Conservation (phyloP, 2,113 vertebrate species). For the Plecotus auritus region DNA sequence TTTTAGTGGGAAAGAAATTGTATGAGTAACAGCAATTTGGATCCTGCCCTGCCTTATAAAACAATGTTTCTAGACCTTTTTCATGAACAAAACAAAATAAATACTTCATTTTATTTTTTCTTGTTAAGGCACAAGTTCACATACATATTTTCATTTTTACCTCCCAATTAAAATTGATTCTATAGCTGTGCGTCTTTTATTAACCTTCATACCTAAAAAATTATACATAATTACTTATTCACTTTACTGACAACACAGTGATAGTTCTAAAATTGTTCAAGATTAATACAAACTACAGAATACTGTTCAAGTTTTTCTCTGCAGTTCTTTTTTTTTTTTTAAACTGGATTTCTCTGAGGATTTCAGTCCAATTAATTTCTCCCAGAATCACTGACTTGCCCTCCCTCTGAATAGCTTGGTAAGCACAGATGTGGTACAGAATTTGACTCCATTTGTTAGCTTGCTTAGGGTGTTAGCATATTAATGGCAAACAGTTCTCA, state of each 20-base stretch:
- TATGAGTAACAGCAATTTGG: not conserved
- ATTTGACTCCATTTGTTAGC: not conserved
- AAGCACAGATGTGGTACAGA: not conserved
- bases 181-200: not conserved
- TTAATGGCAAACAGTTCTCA: not conserved
- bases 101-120: not conserved
- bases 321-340: not conserved
- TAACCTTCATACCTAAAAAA: not conserved
- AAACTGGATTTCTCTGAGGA: not conserved
- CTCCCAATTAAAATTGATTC: not conserved
- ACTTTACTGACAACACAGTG: not conserved
- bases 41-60: not conserved
- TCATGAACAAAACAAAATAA: not conserved
- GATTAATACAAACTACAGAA: not conserved
- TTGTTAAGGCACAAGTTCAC: not conserved
- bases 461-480: not conserved
- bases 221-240: not conserved
- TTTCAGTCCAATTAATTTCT: not conserved
- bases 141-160: not conserved
- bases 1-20: not conserved
- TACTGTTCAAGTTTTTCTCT: constrained; percentile 4
- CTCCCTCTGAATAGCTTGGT: not conserved
- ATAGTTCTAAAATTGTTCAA: not conserved
- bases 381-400: not conserved
- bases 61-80: not conserved